phyloP scores from a whole-genome alignment of 2,113 vertebrate species.

The Takifugu flavidus region DNA sequence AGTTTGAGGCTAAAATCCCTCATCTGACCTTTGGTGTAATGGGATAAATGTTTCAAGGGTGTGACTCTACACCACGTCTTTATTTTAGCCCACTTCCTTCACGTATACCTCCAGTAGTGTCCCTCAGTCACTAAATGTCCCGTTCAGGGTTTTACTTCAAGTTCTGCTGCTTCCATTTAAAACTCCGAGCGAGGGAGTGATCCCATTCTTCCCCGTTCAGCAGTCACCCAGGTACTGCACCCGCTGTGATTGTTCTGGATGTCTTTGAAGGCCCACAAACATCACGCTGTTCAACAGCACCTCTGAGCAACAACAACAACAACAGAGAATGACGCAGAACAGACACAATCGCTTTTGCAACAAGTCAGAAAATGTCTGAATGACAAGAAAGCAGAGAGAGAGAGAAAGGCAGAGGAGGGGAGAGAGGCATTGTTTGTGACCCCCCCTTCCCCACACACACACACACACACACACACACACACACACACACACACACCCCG shows the following conservation, averaged over 20 bases:
- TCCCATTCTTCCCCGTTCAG: neutral
- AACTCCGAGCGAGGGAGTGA: too few relatives aligned
- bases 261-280: conserved; percentile 72
- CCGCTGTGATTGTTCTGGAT: conserved; percentile 75
- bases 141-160: too few relatives aligned
- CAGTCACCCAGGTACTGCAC: conserved; percentile 40
- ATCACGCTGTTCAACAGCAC: conserved; percentile 59
- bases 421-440: conserved; percentile 49
- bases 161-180: too few relatives aligned
- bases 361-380: conserved; percentile 70
- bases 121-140: too few relatives aligned
- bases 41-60: too few relatives aligned
- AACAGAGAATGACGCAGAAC: conserved; percentile 75
- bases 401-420: conserved; percentile 15
- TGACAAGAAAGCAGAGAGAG: conserved; percentile 71
- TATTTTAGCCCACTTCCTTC: too few relatives aligned
- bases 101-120: too few relatives aligned
- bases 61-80: too few relatives aligned
- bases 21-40: neutral
- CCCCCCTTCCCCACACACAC: neutral
- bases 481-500: neutral
- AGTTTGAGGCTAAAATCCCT: neutral
- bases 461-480: too few relatives aligned
- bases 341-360: conserved; percentile 72
- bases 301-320: conserved; percentile 42